Percentiles rank a stretch among this genome's conserved stretches.
phyloP scores from a whole-genome alignment of 1,140 invertebrate species.

The Pseudobourletiella spinata region DNA sequence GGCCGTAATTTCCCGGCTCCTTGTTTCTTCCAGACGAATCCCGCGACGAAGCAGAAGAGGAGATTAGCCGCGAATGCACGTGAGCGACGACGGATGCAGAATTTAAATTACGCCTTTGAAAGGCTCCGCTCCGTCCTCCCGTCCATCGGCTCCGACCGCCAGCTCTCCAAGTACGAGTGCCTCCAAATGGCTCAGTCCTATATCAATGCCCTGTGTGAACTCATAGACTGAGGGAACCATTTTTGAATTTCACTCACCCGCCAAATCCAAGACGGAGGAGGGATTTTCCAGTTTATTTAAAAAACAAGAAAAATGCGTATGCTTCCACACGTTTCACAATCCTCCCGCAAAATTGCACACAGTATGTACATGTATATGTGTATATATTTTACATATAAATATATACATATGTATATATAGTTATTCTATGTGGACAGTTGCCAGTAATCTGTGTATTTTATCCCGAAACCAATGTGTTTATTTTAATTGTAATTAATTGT shows the following conservation, averaged over 20 bases:
- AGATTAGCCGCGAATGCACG: slow-evolving; percentile 83
- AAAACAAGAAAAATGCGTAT: too few species aligned
- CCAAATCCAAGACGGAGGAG: neutral
- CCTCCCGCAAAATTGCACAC: too few species aligned
- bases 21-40: slow-evolving; percentile 49
- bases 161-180: slow-evolving; percentile 93
- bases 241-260: too few species aligned
- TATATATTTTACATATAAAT: too few species aligned
- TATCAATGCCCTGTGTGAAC: slow-evolving; percentile 77
- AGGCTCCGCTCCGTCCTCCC: slow-evolving; percentile 79
- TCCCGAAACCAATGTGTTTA: too few species aligned
- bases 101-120: slow-evolving; percentile 89
- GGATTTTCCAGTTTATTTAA: neutral
- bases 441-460: too few species aligned
- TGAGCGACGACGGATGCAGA: slow-evolving; percentile 85
- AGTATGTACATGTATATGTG: too few species aligned
- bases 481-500: too few species aligned
- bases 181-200: slow-evolving; percentile 97
- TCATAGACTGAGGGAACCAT: slow-evolving; percentile 58
- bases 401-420: too few species aligned
- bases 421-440: too few species aligned
- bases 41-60: slow-evolving; percentile 66
- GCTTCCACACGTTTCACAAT: too few species aligned
- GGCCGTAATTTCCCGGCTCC: neutral
- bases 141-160: slow-evolving; percentile 76